phyloP scores from a whole-genome alignment of 2,888 invertebrate species.

The Heliconius ethilla region DNA sequence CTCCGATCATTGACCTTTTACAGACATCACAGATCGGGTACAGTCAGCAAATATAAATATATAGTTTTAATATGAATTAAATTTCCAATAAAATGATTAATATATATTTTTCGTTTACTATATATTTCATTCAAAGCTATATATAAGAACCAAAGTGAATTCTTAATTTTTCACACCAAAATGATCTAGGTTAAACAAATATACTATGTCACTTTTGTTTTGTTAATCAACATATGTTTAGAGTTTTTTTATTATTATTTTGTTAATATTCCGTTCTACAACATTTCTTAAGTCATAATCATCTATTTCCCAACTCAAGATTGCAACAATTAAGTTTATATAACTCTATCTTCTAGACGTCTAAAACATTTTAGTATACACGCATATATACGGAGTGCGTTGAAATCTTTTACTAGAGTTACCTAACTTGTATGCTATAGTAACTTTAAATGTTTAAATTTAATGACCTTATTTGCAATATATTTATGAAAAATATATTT shows the following conservation, averaged over 20 bases:
- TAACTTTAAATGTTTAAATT: not conserved
- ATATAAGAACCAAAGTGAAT: too few relatives aligned
- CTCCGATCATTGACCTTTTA: conserved; percentile 21
- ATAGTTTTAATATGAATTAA: not conserved
- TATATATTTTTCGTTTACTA: too few relatives aligned
- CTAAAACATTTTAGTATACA: conserved; percentile 33
- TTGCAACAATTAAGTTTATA: conserved; percentile 26
- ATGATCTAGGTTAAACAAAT: too few relatives aligned
- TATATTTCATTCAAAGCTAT: too few relatives aligned
- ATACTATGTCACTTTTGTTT: not conserved
- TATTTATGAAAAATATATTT: not conserved
- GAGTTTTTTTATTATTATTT: not conserved
- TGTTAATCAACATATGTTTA: not conserved
- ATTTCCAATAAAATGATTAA: not conserved
- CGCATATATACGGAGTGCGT: conserved; percentile 41
- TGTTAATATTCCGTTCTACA: not conserved
- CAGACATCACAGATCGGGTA: not conserved
- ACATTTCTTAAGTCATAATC: conserved; percentile 3
- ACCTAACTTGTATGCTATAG: conserved; percentile 23
- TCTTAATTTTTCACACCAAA: too few relatives aligned
- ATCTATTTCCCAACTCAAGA: conserved; percentile 22
- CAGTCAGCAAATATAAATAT: not conserved
- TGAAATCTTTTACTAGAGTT: conserved; percentile 47
- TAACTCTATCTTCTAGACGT: conserved; percentile 35
- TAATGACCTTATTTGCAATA: not conserved